Conservation (phyloP, 2,797 vertebrate species). For the Capromys pilorides region DNA sequence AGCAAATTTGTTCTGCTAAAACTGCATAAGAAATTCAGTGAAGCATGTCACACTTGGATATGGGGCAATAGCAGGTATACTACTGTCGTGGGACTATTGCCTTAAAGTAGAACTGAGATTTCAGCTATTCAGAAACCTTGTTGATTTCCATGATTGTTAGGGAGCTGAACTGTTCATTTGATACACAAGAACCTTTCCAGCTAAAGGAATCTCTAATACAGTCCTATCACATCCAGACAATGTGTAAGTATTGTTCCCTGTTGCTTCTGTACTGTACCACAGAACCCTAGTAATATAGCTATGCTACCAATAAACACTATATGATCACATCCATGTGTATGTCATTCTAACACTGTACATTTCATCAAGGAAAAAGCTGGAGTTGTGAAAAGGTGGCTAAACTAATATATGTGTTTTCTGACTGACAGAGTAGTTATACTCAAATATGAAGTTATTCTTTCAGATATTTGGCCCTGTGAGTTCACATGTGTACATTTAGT, state of each 20-base stretch:
- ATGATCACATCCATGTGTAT: not conserved
- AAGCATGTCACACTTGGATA: constrained; percentile 1
- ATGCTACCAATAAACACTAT: constrained; percentile 32
- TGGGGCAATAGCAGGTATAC: constrained; percentile 13
- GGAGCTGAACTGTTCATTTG: constrained; percentile 15
- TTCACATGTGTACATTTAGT: constrained; percentile 55
- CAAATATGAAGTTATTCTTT: constrained; percentile 63
- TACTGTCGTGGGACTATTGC: not conserved
- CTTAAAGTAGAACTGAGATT: constrained; percentile 46
- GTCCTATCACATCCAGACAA: constrained; percentile 25
- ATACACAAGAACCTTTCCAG: constrained; percentile 55
- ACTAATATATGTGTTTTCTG: constrained; percentile 49
- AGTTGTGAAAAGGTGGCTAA: constrained; percentile 58
- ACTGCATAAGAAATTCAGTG: not conserved
- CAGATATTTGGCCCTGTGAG: constrained; percentile 62
- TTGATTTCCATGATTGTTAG: constrained; percentile 29
- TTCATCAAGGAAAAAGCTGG: constrained; percentile 56
- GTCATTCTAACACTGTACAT: constrained; percentile 28
- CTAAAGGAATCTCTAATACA: constrained; percentile 48
- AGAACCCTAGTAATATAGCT: constrained; percentile 41
- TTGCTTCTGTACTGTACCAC: constrained; percentile 25
- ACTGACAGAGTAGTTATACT: constrained; percentile 53
- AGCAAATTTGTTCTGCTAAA: constrained; percentile 14
- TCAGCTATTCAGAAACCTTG: not conserved
- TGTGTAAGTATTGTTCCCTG: constrained; percentile 45